phyloP scores from a whole-genome alignment of 2,113 vertebrate genomes.

The Gavialis gangeticus region DNA sequence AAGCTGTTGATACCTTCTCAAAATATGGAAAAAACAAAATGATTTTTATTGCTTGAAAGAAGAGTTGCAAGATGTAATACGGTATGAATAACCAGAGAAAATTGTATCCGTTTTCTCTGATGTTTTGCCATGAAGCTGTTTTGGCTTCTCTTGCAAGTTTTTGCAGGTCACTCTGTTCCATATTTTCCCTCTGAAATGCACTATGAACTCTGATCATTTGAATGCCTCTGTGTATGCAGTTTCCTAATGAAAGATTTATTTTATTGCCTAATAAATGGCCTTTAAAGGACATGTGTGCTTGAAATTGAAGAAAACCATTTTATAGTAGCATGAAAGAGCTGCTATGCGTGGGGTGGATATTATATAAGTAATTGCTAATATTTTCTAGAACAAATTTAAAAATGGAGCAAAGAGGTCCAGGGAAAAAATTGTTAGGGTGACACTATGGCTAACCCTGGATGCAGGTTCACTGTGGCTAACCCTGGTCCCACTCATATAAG shows the following conservation, averaged over 20 bases:
- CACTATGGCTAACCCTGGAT: background rate
- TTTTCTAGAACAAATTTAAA: conserved; percentile 38
- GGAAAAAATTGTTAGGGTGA: background rate
- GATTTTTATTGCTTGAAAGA: conserved; percentile 45
- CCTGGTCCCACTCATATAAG: background rate
- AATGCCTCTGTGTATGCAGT: conserved; percentile 60
- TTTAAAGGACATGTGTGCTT: conserved; percentile 46
- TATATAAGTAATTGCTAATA: conserved; percentile 3
- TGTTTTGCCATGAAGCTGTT: conserved; percentile 69
- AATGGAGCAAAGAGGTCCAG: background rate
- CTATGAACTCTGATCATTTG: background rate
- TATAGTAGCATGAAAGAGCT: conserved; percentile 26
- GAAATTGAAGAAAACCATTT: conserved; percentile 58
- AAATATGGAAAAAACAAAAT: background rate
- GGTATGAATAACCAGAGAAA: conserved; percentile 29
- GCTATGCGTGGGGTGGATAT: background rate
- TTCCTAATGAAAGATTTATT: conserved; percentile 67
- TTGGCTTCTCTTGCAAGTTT: conserved; percentile 48
- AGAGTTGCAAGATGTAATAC: background rate
- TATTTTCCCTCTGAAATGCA: conserved; percentile 49
- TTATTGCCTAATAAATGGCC: conserved; percentile 65
- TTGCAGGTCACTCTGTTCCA: conserved; percentile 68
- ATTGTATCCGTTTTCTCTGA: conserved; percentile 63
- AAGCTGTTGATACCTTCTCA: background rate
- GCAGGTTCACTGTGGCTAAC: background rate